Evolutionary conservation across 2,797 vertebrate genomes (phyloP), one percentile per base, ranked within the genome.

Genomic region (Eupleurogrammus muticus): DNA sequence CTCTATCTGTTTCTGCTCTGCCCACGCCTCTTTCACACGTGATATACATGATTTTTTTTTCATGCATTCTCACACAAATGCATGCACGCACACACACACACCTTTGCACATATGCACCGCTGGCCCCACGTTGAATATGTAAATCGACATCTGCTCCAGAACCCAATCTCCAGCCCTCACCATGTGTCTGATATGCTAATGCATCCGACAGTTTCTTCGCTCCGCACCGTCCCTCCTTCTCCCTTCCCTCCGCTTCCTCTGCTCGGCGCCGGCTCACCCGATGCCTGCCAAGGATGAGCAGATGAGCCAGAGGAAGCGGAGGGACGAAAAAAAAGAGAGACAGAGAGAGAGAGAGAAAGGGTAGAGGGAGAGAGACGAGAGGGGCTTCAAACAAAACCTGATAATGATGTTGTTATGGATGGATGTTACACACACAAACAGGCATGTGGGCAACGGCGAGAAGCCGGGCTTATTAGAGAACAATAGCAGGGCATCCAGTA

Each of bases 121-220:
- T 90, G 78, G 87, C 85, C 87, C 84, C 8, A 81, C 55, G 82
- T 86, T 88, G 91, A 94, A 93, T 94, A 95, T 95, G 93, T 88
- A 94, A 95, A 94, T 94, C 84, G 82, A 93, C 94, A 95, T 94
- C 93, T 94, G 93, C 93, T 94, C 86, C 81, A 78, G 88, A 87
- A 91, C 83, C 90, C 89, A 87, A 89, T 89, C 90, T 93, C 86
- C 83, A 91, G 85, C 87, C 89, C 92, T 89, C 89, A 75, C 90
- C 92, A 91, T 92, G 92, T 91, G 92, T 92, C 92, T 92, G 92
- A 93, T 92, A 94, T 93, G 92, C 89, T 90, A 94, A 94, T 93
- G 80, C 66, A 38, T 82, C 85, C 89, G 90, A 78, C 74, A 81
- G 79, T 87, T 85, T 76, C 84, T 86, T 82, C 83, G 61, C 86